Base-by-base conservation (phyloP, 2,113 vertebrate genomes). In the Paratilapia polleni region DNA sequence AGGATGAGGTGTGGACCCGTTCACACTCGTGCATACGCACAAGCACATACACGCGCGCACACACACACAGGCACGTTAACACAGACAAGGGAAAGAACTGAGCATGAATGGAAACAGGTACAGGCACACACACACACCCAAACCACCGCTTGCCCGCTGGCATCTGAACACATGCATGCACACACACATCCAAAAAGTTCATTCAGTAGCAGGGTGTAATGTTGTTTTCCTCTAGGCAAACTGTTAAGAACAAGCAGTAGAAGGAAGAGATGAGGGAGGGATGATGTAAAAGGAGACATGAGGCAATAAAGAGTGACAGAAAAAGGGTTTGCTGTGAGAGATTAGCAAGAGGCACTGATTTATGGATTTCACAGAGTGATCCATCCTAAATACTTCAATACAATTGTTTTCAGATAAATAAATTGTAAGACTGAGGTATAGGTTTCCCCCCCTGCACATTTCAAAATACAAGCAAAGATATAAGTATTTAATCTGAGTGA, bases 151-250 rank as follows among this genome's bases (percentile, higher is more conserved):
- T 77, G 36, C 85, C 38, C 28, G 1, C 34, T 60, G 15, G 77
- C 56, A 54, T 70, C 43, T 28, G 17, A 76, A 36, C 22, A 43
- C 58, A 52, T 15, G 12, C 17, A 20, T 24, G 8, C 47, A 63
- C 26, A n/a, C 17, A 47, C 12, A 78, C 82, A 75, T 8, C 6
- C 62, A 78, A 63, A 81, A 80, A 24, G 11, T 47, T 57, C 20
- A 36, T 73, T 79, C 78, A 75, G 80, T 78, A 73, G 61, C 77
- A 63, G 4, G 58, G 84, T 86, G 73, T 92, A 90, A 89, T 90
- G 80, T 74, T 81, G 76, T 66, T 79, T 83, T 88, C 81, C 85
- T 78, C 41, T 13, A 88, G 89, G 91, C 91, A 68, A 31, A 86
- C 70, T 87, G 63, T 88, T 79, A 38, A 61, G 49, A 91, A 60